Base-by-base conservation (phyloP, 2,888 invertebrate species). In the Amphipyra tragopoginis region DNA sequence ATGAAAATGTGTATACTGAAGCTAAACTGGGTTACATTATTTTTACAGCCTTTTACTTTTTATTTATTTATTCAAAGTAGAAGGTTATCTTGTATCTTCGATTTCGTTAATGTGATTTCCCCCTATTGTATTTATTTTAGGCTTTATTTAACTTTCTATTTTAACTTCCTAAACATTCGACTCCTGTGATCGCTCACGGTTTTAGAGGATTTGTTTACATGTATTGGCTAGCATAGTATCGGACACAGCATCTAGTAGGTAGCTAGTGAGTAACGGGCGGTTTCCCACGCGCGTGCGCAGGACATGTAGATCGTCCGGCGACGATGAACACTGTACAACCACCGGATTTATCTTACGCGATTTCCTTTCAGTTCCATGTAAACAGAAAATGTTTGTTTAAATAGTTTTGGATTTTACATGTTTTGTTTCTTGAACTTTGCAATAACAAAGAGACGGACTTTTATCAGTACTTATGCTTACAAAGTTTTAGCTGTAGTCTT, bases 231-330 rank as follows among this genome's bases (percentile, higher is more conserved):
- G 39, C 21, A 6, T 13, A 56, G n/a, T 72, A 72, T 72, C 72
- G 40, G 55, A 50, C 38, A 53, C 52, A 53, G 26, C 21, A 72
- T 72, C 72, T 69, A 57, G 59, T 65, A 60, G 54, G 77, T 65
- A 72, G 68, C 73, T 61, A 54, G 62, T 66, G 63, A 72, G 58
- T 86, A 86, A 86, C 86, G 82, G 86, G 69, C 36, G 53, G 72
- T 79, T 85, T 83, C 87, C 88, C 88, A 88, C 88, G 86, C 70
- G 69, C 70, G 68, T 79, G 79, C 75, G 55, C 71, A 68, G 75
- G 78, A 81, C 85, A 85, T 85, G 85, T 85, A 86, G 85, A 86
- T 86, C 81, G 70, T 40, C 42, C 36, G 55, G 73, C 77, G 79
- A 79, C 78, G 83, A 86, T 85, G 79, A 63, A 62, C 62, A 63